Evolutionary conservation across 2,888 invertebrate genomes (phyloP).

Genomic region (Nephrocerus scutellatus): DNA sequence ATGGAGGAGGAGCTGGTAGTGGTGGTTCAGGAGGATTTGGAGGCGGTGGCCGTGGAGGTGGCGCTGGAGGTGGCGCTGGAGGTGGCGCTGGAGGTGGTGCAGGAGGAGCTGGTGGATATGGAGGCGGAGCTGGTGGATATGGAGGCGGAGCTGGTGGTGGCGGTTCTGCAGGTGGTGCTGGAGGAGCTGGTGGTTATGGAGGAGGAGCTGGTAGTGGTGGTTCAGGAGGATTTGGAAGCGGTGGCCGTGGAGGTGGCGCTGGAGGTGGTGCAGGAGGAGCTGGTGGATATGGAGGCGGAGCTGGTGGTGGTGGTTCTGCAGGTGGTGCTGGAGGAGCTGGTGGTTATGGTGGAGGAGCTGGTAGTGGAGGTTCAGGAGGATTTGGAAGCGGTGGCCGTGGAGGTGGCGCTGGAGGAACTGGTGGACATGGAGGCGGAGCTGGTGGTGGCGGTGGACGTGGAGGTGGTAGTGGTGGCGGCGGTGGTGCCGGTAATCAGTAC

Average conservation of each 20-base stretch:
- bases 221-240: slow-evolving; percentile 4
- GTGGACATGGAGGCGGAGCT: background rate
- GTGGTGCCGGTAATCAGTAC: slow-evolving; percentile 31
- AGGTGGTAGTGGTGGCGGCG: slow-evolving; percentile 25
- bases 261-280: background rate
- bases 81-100: slow-evolving; percentile 6
- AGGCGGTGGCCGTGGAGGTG: slow-evolving; percentile 20
- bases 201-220: slow-evolving; percentile 8
- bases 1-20: slow-evolving; percentile 17
- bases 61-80: slow-evolving; percentile 12
- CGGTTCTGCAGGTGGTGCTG: slow-evolving; percentile 15
- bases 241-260: slow-evolving; percentile 15
- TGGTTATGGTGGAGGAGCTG: slow-evolving; percentile 1
- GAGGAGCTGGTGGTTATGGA: slow-evolving; percentile 15
- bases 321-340: background rate
- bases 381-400: background rate
- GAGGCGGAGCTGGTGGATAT: slow-evolving; percentile 11
- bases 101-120: slow-evolving; percentile 1
- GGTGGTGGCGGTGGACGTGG: slow-evolving; percentile 7
- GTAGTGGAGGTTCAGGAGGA: background rate
- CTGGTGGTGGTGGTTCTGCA: slow-evolving; percentile 15
- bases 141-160: slow-evolving; percentile 10
- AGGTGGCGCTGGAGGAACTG: background rate
- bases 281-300: background rate
- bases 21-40: slow-evolving; percentile 26